Conservation (phyloP, 2,797 vertebrate species). For the Takifugu ocellatus region DNA sequence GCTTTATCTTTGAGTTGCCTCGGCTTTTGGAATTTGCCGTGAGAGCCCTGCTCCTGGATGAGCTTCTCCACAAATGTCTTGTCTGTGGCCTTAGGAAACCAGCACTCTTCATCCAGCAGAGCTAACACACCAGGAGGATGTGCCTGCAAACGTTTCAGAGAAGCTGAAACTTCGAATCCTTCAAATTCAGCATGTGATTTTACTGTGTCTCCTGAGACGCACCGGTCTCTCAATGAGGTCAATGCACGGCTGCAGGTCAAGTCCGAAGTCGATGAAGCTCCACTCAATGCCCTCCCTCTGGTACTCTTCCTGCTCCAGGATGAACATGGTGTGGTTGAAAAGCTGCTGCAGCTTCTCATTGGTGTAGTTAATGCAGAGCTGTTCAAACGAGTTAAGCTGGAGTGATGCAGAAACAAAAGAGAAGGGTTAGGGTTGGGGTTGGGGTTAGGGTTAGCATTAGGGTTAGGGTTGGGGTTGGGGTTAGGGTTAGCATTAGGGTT, state of each 20-base stretch:
- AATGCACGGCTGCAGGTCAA: conserved; percentile 97
- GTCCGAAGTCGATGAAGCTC: conserved; percentile 98
- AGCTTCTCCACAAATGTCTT: conserved; percentile 97
- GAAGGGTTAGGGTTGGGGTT: no score
- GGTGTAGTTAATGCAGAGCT: conserved; percentile 98
- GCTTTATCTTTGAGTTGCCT: conserved; percentile 97
- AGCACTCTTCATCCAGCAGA: conserved; percentile 95
- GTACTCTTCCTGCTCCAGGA: conserved; percentile 99
- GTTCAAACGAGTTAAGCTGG: conserved; percentile 96
- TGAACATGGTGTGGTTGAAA: conserved; percentile 99
- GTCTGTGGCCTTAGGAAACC: conserved; percentile 99
- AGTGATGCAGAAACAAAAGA: not conserved
- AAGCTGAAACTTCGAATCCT: not conserved
- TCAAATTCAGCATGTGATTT: not conserved
- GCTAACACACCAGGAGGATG: conserved; percentile 94
- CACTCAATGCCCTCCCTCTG: conserved; percentile 98
- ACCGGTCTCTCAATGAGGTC: conserved; percentile 96
- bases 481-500: no score
- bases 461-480: no score
- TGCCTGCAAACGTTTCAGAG: conserved; percentile 72
- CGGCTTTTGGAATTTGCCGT: conserved; percentile 96
- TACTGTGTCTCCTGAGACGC: conserved; percentile 39
- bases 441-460: no score
- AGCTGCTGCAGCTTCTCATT: conserved; percentile 98
- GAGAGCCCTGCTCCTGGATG: conserved; percentile 93